Conservation (phyloP, 2,888 invertebrate genomes). For the Theristus sp. region DNA sequence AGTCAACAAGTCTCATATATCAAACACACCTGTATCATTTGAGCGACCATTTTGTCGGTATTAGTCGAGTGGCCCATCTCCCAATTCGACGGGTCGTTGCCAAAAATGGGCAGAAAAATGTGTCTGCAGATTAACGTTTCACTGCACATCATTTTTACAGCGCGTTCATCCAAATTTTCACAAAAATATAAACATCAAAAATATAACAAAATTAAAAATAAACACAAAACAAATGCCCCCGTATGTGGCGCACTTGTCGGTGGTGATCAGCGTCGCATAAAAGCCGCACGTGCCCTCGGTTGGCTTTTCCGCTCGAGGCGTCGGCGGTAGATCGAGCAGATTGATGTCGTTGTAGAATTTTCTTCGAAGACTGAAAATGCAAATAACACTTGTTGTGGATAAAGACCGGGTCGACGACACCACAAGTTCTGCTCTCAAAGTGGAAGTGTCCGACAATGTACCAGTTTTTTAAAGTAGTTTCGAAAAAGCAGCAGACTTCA, state of each 20-base stretch:
- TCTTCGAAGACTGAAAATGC: no score
- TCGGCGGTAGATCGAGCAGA: constrained; percentile 14
- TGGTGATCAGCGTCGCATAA: constrained; percentile 13
- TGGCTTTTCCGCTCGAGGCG: constrained; percentile 5
- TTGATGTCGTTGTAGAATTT: constrained; percentile 8
- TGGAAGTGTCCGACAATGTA: no score
- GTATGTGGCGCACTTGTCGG: constrained; percentile 15
- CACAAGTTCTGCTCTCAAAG: no score
- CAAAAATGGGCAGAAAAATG: constrained; percentile 17
- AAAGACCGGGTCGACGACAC: no score
- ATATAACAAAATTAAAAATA: no score
- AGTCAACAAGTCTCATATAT: neutral
- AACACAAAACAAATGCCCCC: no score
- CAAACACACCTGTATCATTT: neutral
- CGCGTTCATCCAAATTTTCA: no score
- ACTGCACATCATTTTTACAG: neutral
- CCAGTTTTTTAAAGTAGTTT: no score
- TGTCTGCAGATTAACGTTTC: constrained; percentile 8
- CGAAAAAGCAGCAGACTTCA: no score
- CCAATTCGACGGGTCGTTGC: constrained; percentile 18
- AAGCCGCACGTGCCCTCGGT: constrained; percentile 14
- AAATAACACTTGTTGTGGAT: no score
- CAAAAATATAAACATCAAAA: no score
- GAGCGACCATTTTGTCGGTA: constrained; percentile 13
- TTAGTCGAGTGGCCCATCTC: constrained; percentile 14